Evolutionary conservation across 2,888 invertebrate genomes (phyloP).

Genomic region (Calliphora vomitoria): DNA sequence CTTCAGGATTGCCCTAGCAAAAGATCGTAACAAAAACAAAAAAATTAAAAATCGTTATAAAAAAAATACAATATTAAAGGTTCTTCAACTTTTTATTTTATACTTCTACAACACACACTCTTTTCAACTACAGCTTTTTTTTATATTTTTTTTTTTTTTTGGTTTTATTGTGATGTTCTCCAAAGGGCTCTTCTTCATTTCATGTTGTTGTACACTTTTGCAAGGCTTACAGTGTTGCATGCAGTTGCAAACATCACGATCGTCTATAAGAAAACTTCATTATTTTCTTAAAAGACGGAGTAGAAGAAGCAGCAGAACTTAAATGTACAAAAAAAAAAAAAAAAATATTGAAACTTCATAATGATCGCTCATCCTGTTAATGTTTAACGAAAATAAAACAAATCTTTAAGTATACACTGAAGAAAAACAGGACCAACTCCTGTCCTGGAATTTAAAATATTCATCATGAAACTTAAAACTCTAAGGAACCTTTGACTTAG

Average conservation of each 20-base stretch:
- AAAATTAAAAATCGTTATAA: neutral
- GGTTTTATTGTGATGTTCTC: slow-evolving; percentile 47
- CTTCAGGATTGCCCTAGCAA: slow-evolving; percentile 72
- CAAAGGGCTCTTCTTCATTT: slow-evolving; percentile 70
- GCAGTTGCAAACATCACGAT: slow-evolving; percentile 72
- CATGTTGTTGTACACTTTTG: slow-evolving; percentile 32
- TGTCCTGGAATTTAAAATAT: too few relatives aligned
- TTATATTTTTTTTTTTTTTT: slow-evolving; percentile 57
- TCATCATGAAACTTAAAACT: too few relatives aligned
- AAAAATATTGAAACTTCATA: slow-evolving; percentile 56
- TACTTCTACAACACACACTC: slow-evolving; percentile 23
- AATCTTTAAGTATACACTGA: slow-evolving; percentile 48
- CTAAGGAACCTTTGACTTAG: too few relatives aligned
- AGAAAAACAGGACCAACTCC: neutral
- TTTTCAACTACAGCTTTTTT: slow-evolving; percentile 63
- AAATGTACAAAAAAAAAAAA: slow-evolving; percentile 8
- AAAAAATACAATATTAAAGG: slow-evolving; percentile 65
- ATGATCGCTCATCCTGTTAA: slow-evolving; percentile 68
- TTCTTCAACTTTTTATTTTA: slow-evolving; percentile 69
- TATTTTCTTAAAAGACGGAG: slow-evolving; percentile 29
- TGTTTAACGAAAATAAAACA: slow-evolving; percentile 47
- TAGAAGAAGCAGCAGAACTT: neutral
- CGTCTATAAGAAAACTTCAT: slow-evolving; percentile 67
- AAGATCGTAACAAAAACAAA: slow-evolving; percentile 34
- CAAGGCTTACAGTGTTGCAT: slow-evolving; percentile 65